These are phyloP conservation scores for Choristoneura rosaceana DNA, from an alignment of 2,888 invertebrate genomes.

Conservation along the genomic window DNA sequence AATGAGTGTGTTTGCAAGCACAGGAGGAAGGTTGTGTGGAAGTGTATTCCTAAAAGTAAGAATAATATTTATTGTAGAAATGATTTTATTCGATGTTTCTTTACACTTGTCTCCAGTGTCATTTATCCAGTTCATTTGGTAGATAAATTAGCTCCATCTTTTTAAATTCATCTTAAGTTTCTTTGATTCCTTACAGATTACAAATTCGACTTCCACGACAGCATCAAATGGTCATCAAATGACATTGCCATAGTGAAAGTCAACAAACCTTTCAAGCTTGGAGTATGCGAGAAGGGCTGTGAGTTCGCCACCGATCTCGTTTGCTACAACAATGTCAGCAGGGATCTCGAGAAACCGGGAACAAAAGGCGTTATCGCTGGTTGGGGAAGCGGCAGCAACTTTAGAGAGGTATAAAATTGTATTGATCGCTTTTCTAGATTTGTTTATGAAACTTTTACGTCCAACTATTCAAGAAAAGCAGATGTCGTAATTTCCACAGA, in stretches of 20 bases:
- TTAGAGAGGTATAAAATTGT: conserved; percentile 71
- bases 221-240: conserved; percentile 80
- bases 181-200: conserved; percentile 62
- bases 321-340: conserved; percentile 73
- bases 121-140: no score
- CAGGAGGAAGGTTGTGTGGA: conserved; percentile 76
- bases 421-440: background rate
- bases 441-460: background rate
- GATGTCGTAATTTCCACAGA: background rate
- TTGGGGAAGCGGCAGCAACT: conserved; percentile 79
- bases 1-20: conserved; percentile 75
- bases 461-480: background rate
- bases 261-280: conserved; percentile 73
- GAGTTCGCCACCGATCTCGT: conserved; percentile 68
- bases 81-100: background rate
- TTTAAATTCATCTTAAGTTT: background rate
- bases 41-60: conserved; percentile 81
- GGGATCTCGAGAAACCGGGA: conserved; percentile 75
- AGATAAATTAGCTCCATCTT: background rate
- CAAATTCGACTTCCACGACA: conserved; percentile 82
- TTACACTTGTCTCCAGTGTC: no score
- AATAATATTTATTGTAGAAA: conserved; percentile 31
- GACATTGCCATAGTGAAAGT: conserved; percentile 81
- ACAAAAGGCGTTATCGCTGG: conserved; percentile 77
- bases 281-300: conserved; percentile 69